Evolutionary conservation across 2,113 vertebrate species (phyloP).

Genomic region (Theristicus caerulescens): DNA sequence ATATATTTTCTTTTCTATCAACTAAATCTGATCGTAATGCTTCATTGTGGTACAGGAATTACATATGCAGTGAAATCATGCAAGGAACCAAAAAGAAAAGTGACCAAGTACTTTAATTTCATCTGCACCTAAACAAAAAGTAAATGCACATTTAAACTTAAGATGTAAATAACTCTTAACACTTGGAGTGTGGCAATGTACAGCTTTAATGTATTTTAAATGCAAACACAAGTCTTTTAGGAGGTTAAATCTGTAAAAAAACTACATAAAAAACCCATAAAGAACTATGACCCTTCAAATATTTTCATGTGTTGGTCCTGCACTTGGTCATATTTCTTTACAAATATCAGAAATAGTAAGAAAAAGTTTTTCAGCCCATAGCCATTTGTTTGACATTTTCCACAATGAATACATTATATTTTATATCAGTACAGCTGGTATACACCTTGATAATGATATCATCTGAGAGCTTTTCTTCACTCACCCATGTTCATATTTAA

Average conservation of each 20-base stretch:
- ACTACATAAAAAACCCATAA: neutral
- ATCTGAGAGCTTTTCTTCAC: neutral
- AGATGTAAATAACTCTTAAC: neutral
- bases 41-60: neutral
- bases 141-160: neutral
- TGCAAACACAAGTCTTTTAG: neutral
- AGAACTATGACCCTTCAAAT: neutral
- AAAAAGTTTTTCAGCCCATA: neutral
- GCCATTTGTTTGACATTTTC: neutral
- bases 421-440: neutral
- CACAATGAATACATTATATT: neutral
- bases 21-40: neutral
- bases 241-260: neutral
- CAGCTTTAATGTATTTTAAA: neutral
- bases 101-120: neutral
- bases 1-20: neutral
- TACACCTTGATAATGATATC: neutral
- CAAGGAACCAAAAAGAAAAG: neutral
- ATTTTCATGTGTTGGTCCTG: neutral
- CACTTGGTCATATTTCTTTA: neutral
- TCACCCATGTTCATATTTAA: slow-evolving; percentile 7
- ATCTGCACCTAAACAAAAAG: neutral
- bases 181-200: neutral
- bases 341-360: neutral
- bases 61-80: neutral